These are phyloP conservation scores for Rynchops niger DNA, from an alignment of 2,113 vertebrate species.

Conservation along the genomic window DNA sequence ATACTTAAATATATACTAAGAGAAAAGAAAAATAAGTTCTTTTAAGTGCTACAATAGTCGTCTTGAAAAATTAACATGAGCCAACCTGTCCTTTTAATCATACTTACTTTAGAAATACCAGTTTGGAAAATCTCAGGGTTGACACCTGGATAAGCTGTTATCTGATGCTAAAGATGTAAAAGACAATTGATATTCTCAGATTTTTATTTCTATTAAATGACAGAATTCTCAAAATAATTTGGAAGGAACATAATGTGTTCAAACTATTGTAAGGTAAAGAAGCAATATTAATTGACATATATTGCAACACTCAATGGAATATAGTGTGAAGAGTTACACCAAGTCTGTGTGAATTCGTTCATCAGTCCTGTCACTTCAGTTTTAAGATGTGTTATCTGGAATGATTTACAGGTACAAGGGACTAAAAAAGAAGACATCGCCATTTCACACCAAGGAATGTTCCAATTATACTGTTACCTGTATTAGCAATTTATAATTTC, in stretches of 20 bases:
- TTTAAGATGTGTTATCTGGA: constrained; percentile 78
- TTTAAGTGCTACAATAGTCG: neutral
- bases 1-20: neutral
- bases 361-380: constrained; percentile 79
- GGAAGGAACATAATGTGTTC: constrained; percentile 69
- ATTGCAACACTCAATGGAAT: constrained; percentile 74
- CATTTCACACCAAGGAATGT: constrained; percentile 70
- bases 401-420: constrained; percentile 76
- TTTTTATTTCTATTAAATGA: constrained; percentile 38
- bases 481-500: constrained; percentile 71
- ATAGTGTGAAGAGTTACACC: constrained; percentile 79
- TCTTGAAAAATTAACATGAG: constrained; percentile 12
- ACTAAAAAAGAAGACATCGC: constrained; percentile 72
- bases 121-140: constrained; percentile 31
- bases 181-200: constrained; percentile 6
- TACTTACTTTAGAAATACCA: constrained; percentile 23
- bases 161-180: constrained; percentile 5
- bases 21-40: neutral
- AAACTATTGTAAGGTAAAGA: constrained; percentile 73
- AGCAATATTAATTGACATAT: constrained; percentile 81
- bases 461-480: constrained; percentile 71
- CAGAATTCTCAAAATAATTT: constrained; percentile 56
- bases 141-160: constrained; percentile 10
- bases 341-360: constrained; percentile 80
- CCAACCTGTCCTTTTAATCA: neutral